phyloP scores from a whole-genome alignment of 23 tunicate species.

The Oikopleura vanhoeffeni region DNA sequence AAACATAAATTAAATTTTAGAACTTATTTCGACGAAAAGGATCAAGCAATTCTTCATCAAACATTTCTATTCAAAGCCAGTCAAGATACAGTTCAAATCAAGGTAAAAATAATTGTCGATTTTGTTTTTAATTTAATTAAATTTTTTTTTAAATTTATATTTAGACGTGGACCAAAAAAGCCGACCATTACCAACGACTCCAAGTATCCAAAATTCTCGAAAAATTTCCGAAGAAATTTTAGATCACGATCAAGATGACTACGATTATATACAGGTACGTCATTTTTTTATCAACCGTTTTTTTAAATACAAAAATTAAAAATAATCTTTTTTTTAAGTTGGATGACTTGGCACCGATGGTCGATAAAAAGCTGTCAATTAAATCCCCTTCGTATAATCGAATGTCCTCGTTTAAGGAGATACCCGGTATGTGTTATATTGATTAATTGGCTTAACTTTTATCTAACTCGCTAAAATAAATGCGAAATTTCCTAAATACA shows the following conservation, averaged over 20 bases:
- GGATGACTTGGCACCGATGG: not conserved
- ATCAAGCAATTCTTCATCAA: not conserved
- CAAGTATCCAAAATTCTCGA: not conserved
- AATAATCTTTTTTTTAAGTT: not conserved
- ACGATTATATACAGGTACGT: not conserved
- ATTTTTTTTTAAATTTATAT: too few species aligned
- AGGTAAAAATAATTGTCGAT: too few species aligned
- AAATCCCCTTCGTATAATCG: not conserved
- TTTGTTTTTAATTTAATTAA: too few species aligned
- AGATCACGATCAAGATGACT: slow-evolving; percentile 13
- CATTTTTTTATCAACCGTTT: not conserved
- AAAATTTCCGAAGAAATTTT: not conserved
- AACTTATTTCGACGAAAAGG: not conserved
- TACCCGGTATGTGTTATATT: not conserved
- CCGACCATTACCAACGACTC: not conserved
- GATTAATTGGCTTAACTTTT: too few species aligned
- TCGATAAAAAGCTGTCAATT: not conserved
- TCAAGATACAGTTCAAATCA: not conserved
- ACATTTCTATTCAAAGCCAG: not conserved
- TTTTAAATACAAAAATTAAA: not conserved
- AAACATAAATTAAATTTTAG: too few species aligned
- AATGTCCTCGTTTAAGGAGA: not conserved
- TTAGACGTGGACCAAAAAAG: not conserved
- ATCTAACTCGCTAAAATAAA: too few species aligned
- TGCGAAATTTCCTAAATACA: too few species aligned